Percentiles rank a stretch among this genome's conserved stretches.
Evolutionary conservation across 2,888 invertebrate genomes (phyloP).

Genomic region (Ligdia adustata): DNA sequence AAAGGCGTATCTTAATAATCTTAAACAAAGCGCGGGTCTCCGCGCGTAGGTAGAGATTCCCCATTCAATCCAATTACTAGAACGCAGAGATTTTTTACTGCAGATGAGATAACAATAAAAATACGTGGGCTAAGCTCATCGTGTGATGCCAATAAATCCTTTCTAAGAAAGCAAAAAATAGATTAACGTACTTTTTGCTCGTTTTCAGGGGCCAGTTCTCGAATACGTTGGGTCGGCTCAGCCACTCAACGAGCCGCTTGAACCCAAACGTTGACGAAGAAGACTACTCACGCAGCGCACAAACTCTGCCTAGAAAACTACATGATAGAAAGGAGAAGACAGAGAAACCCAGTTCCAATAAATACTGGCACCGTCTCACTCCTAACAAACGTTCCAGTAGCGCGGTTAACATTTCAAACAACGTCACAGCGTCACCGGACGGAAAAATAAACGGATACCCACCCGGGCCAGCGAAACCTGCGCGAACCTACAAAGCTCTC

Average conservation of each 20-base stretch:
- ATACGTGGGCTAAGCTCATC: conserved; percentile 64
- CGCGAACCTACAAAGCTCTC: conserved; percentile 90
- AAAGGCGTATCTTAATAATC: conserved; percentile 46
- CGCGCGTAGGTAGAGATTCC: conserved; percentile 68
- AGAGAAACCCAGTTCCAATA: conserved; percentile 73
- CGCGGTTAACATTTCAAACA: conserved; percentile 86
- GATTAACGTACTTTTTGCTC: conserved; percentile 40
- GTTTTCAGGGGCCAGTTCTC: conserved; percentile 87
- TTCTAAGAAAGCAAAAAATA: conserved; percentile 42
- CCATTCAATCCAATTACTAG: conserved; percentile 75
- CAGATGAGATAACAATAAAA: conserved; percentile 63
- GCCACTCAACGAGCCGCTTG: conserved; percentile 91
- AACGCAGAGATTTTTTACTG: conserved; percentile 65
- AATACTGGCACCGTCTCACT: conserved; percentile 78
- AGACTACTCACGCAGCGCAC: conserved; percentile 85
- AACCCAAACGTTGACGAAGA: conserved; percentile 83
- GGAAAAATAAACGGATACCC: conserved; percentile 75
- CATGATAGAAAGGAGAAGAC: conserved; percentile 78
- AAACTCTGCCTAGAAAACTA: conserved; percentile 90
- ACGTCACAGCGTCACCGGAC: conserved; percentile 62
- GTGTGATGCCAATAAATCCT: conserved; percentile 55
- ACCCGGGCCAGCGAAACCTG: conserved; percentile 90
- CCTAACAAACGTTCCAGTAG: conserved; percentile 84
- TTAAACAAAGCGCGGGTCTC: conserved; percentile 70
- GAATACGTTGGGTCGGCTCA: conserved; percentile 91